Evolutionary conservation across 2,888 invertebrate species (phyloP), one percentile per base, ranked within the genome.

Genomic region (Campopleginae sp.): DNA sequence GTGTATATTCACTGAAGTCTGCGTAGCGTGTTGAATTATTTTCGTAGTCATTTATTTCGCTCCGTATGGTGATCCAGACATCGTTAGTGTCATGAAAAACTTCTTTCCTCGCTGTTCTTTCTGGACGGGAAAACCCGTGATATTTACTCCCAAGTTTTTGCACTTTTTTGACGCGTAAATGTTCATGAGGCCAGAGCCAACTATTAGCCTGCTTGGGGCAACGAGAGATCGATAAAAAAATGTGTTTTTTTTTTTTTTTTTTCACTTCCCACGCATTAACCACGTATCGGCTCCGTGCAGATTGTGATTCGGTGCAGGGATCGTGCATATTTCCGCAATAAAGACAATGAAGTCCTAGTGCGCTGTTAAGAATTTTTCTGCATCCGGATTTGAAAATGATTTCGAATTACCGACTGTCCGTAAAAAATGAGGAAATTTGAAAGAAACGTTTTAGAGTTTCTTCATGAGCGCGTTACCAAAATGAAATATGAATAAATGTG

Each of bases 21-120:
- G 27, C 14, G 58, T 27, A 58, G 3, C 58, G 58, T n/a, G n/a
- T 58, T 58, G 58, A 58, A 58, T 58, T 27, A 58, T 58, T 58
- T 27, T 27, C 27, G 58, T 58, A 27, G 58, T 58, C 58, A 27
- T 58, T 58, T 58, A 10, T 27, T 58, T n/a, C 58, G 27, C 27
- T 12, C 27, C 58, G 27, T 23, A 27, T 27, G 27, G 14, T 12
- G 58, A 58, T 58, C 27, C 58, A 58, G 58, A 27, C 58, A 27
- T 58, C 27, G 58, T 58, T 58, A 27, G 27, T 23, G 58, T 58
- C 27, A 58, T 58, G 23, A 58, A 58, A 58, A 27, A 58, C 58
- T 58, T 48, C 0, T 48, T 27, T 14, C 27, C 27, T 12, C 27
- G 27, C 27, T 8, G 27, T 58, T 58, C 14, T 5, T 58, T 58